A percentile compares a stretch with the other conserved stretches of the same genome.
These are phyloP conservation scores for Rhinolophus sinicus DNA, from an alignment of 2,113 vertebrate species.

Conservation along the genomic window DNA sequence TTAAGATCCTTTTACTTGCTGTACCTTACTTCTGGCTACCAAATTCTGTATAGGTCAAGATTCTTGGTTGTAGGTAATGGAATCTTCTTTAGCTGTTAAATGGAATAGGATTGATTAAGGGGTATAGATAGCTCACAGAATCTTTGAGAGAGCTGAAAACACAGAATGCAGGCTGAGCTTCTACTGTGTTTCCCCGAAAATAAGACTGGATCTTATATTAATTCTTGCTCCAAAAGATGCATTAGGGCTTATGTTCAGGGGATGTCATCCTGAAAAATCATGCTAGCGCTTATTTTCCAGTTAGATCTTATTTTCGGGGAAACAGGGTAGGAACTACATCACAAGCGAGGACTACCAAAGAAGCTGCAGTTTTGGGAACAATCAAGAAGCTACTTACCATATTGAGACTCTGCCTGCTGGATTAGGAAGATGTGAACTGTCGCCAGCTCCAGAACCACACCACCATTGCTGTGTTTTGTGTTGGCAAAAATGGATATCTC, in stretches of 20 bases:
- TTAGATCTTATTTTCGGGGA: no score
- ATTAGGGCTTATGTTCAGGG: no score
- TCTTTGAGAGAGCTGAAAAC: conserved; percentile 31
- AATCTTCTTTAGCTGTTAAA: conserved; percentile 14
- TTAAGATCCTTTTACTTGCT: neutral
- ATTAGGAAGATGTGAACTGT: neutral
- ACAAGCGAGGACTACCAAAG: neutral
- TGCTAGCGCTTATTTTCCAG: no score
- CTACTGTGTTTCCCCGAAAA: neutral
- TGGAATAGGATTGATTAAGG: neutral
- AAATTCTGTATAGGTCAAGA: conserved; percentile 12
- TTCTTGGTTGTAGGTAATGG: neutral
- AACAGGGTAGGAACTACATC: neutral
- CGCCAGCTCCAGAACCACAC: neutral
- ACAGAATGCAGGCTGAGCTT: neutral
- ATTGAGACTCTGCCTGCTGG: neutral
- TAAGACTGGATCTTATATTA: no score
- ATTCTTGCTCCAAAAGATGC: no score
- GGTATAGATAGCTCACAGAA: neutral
- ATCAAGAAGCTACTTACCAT: neutral
- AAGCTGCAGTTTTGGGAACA: neutral
- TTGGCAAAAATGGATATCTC: neutral
- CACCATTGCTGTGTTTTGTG: neutral
- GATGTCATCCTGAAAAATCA: no score
- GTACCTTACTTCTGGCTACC: neutral